Conservation (phyloP, 2,888 invertebrate species). For the Prosopocoilus inquinatus region DNA sequence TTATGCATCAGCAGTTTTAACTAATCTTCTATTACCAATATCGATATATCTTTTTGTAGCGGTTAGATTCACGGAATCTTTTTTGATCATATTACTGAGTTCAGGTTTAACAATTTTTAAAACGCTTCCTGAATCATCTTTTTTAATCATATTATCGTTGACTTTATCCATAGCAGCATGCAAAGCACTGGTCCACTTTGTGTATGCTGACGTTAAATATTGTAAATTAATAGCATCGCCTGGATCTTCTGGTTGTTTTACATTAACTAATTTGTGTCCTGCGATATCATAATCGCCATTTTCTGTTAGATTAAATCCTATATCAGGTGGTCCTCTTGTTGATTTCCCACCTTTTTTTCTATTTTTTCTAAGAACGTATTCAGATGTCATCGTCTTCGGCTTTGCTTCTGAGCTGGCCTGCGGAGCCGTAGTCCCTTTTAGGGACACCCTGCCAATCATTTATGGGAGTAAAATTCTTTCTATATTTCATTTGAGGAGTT, state of each 20-base stretch:
- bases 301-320: constrained; percentile 17
- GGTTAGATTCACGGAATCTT: not conserved
- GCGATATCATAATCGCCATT: constrained; percentile 17
- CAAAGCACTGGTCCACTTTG: no score
- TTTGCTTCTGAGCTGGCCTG: not conserved
- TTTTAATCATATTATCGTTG: not conserved
- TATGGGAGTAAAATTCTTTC: constrained; percentile 12
- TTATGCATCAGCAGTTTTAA: no score
- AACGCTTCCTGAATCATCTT: not conserved
- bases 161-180: not conserved
- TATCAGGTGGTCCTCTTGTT: constrained; percentile 17
- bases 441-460: constrained; percentile 7
- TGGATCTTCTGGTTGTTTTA: constrained; percentile 2
- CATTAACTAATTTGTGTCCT: constrained; percentile 17
- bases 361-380: constrained; percentile 6
- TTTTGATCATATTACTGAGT: not conserved
- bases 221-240: no score
- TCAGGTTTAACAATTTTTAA: constrained; percentile 1
- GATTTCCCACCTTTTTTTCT: constrained; percentile 12
- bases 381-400: no score
- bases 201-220: no score
- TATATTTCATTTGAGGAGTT: constrained; percentile 12
- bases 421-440: not conserved
- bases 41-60: not conserved
- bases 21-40: no score